Percentiles rank a stretch among this genome's conserved stretches.
Conservation (phyloP, 2,797 vertebrate species). For the Manis crassicaudata region DNA sequence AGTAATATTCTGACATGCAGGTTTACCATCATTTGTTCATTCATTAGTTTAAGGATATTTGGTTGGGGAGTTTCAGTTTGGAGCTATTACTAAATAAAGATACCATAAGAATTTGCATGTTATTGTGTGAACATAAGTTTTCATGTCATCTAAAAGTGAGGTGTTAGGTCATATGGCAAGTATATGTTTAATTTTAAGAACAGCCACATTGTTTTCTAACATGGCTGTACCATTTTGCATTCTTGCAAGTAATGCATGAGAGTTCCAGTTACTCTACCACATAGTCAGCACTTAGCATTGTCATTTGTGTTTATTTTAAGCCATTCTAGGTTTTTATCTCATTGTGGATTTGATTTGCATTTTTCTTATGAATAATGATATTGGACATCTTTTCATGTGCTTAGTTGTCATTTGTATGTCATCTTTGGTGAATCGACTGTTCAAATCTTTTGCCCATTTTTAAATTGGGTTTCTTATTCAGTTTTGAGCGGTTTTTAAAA, state of each 20-base stretch:
- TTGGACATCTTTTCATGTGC: not conserved
- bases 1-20: not conserved
- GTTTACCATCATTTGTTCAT: not conserved
- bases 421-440: not conserved
- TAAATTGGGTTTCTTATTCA: not conserved
- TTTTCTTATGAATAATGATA: not conserved
- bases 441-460: slow-evolving; percentile 17
- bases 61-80: not conserved
- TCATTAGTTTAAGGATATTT: not conserved
- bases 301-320: not conserved
- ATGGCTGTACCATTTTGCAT: not conserved
- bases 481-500: not conserved
- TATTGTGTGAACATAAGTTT: not conserved
- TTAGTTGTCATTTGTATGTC: not conserved
- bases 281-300: not conserved
- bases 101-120: not conserved
- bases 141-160: not conserved
- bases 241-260: not conserved
- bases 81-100: not conserved
- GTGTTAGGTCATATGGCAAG: not conserved
- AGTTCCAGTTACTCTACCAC: not conserved
- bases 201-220: not conserved
- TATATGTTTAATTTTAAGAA: not conserved
- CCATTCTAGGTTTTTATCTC: not conserved
- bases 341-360: not conserved